phyloP scores from a whole-genome alignment of 1,140 invertebrate genomes.

The Habropoda laboriosa region DNA sequence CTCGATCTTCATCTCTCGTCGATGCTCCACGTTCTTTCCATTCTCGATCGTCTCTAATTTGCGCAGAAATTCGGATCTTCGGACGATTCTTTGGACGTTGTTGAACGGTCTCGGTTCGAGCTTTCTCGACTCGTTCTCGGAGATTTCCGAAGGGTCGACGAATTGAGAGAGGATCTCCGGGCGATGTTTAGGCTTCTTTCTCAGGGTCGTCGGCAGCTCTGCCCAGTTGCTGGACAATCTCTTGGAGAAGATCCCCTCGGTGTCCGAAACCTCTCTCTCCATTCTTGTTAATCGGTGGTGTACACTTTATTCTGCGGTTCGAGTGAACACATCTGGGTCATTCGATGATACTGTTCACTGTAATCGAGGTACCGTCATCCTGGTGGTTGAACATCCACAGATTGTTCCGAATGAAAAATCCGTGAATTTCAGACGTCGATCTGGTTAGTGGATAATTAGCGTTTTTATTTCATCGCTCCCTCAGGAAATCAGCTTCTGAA shows the following conservation, averaged over 20 bases:
- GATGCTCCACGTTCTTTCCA: slow-evolving; percentile 29
- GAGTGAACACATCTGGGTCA: slow-evolving; percentile 3
- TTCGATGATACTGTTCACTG: too few species aligned
- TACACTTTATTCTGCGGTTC: background rate
- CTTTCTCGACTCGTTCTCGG: slow-evolving; percentile 72
- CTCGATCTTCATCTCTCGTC: slow-evolving; percentile 48
- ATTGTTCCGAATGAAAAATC: background rate
- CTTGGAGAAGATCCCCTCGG: slow-evolving; percentile 77
- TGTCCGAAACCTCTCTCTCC: slow-evolving; percentile 79
- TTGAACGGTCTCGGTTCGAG: slow-evolving; percentile 54
- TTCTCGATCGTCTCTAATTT: slow-evolving; percentile 66
- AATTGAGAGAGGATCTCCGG: slow-evolving; percentile 80
- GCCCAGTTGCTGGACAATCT: slow-evolving; percentile 78
- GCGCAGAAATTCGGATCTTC: slow-evolving; percentile 76
- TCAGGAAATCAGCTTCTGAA: background rate
- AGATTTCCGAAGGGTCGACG: slow-evolving; percentile 75
- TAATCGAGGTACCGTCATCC: too few species aligned
- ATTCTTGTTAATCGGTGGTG: slow-evolving; percentile 59
- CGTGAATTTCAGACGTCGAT: background rate
- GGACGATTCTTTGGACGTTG: slow-evolving; percentile 70
- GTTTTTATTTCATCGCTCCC: too few species aligned
- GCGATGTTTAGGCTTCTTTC: slow-evolving; percentile 77
- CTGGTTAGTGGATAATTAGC: background rate
- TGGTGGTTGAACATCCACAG: background rate
- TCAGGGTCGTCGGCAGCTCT: slow-evolving; percentile 78